A percentile compares a stretch with the other conserved stretches of the same genome.
Conservation (phyloP, 1,140 invertebrate species). For the Metaphire vulgaris region DNA sequence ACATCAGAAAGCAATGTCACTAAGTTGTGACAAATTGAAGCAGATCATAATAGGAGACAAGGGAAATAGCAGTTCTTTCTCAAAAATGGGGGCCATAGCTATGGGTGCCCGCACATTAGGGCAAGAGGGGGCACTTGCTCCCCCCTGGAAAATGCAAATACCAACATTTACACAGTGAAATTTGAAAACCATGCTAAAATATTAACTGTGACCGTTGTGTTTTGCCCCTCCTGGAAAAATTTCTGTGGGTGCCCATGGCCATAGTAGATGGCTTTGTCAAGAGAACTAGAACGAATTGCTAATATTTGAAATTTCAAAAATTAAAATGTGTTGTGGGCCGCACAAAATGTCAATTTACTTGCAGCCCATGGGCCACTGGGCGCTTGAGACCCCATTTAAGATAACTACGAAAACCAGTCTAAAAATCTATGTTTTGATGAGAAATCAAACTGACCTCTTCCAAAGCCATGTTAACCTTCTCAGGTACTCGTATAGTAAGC, state of each 20-base stretch:
- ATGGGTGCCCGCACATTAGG: background rate
- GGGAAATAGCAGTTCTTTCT: too few relatives aligned
- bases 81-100: background rate
- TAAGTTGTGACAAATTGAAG: background rate
- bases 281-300: too few relatives aligned
- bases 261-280: too few relatives aligned
- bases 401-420: background rate
- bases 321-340: constrained; percentile 7
- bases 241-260: too few relatives aligned
- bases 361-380: background rate
- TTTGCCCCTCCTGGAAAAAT: too few relatives aligned
- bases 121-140: too few relatives aligned
- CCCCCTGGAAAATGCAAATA: too few relatives aligned
- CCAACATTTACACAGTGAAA: too few relatives aligned
- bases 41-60: background rate
- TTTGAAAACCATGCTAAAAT: too few relatives aligned
- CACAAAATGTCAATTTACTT: constrained; percentile 5
- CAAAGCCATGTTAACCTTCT: constrained; percentile 62
- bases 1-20: background rate
- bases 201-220: too few relatives aligned
- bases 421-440: constrained; percentile 8
- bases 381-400: background rate
- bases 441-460: constrained; percentile 59
- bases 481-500: constrained; percentile 60
- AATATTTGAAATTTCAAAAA: background rate